These are phyloP conservation scores for Papilio demoleus DNA, from an alignment of 2,888 invertebrate species.

Conservation along the genomic window DNA sequence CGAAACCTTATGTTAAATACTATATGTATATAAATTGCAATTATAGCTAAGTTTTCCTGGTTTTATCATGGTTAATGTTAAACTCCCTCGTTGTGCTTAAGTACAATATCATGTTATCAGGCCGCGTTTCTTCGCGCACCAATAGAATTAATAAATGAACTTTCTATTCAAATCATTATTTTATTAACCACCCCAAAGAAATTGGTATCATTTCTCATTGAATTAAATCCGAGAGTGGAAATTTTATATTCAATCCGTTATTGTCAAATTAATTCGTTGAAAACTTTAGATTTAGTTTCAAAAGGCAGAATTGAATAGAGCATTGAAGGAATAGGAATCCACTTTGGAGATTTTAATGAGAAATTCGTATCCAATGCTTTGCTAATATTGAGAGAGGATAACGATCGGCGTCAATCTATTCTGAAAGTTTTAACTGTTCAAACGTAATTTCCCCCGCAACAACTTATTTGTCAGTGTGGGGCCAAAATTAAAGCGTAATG, in stretches of 20 bases:
- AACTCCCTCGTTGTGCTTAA: not conserved
- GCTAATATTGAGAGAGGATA: constrained; percentile 64
- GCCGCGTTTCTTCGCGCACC: not conserved
- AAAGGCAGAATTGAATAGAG: constrained; percentile 74
- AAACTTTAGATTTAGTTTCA: constrained; percentile 77
- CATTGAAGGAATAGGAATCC: constrained; percentile 61
- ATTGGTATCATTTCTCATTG: constrained; percentile 48
- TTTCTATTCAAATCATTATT: constrained; percentile 23
- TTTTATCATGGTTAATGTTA: not conserved
- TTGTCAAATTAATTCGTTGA: constrained; percentile 73
- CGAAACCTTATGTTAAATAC: too few relatives aligned
- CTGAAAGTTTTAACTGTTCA: constrained; percentile 64
- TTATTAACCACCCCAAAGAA: constrained; percentile 28
- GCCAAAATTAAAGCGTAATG: constrained; percentile 76
- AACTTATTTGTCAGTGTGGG: constrained; percentile 72
- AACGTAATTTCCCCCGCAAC: constrained; percentile 61
- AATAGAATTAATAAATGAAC: constrained; percentile 16
- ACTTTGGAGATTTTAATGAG: constrained; percentile 78
- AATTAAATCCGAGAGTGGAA: constrained; percentile 52
- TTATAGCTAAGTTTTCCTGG: too few relatives aligned
- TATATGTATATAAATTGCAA: too few relatives aligned
- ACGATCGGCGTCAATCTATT: constrained; percentile 69
- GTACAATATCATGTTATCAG: not conserved
- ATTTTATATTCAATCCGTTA: constrained; percentile 66
- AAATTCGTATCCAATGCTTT: constrained; percentile 77